phyloP scores from a whole-genome alignment of 2,797 vertebrate genomes.

The Tenualosa ilisha region DNA sequence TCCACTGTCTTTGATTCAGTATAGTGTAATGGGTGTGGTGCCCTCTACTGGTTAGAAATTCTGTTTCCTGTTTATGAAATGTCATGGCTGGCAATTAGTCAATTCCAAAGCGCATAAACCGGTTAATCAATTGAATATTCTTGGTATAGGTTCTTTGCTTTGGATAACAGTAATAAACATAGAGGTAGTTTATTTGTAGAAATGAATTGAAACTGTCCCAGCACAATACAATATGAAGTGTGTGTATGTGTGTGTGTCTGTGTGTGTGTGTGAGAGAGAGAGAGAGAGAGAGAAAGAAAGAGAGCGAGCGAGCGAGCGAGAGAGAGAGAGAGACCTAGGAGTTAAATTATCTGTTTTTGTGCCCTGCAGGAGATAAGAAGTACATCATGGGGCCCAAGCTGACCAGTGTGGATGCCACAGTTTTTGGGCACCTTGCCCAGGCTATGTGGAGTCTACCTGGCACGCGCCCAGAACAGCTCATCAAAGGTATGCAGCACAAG shows the following conservation, averaged over 20 bases:
- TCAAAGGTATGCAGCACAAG: constrained; percentile 81
- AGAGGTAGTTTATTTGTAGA: neutral
- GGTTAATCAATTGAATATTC: too few relatives aligned
- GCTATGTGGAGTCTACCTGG: constrained; percentile 98
- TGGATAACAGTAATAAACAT: neutral
- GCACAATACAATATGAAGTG: neutral
- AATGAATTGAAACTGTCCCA: neutral
- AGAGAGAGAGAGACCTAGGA: neutral
- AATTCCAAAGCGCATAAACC: neutral
- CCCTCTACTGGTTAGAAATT: neutral
- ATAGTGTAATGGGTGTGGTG: neutral
- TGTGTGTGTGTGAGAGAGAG: constrained; percentile 22
- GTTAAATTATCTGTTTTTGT: constrained; percentile 25
- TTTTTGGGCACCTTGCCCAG: constrained; percentile 95
- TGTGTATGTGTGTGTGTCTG: neutral
- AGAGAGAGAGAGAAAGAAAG: too few relatives aligned
- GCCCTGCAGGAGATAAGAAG: constrained; percentile 89
- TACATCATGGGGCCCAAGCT: constrained; percentile 96
- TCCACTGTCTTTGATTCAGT: neutral
- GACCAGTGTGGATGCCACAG: constrained; percentile 91
- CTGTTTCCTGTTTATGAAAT: neutral
- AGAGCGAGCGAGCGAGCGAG: neutral
- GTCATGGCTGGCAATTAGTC: neutral
- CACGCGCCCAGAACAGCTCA: constrained; percentile 90
- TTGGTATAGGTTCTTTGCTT: neutral